These are phyloP conservation scores for Ictalurus punctatus DNA, from an alignment of 2,113 vertebrate species.

Conservation along the genomic window DNA sequence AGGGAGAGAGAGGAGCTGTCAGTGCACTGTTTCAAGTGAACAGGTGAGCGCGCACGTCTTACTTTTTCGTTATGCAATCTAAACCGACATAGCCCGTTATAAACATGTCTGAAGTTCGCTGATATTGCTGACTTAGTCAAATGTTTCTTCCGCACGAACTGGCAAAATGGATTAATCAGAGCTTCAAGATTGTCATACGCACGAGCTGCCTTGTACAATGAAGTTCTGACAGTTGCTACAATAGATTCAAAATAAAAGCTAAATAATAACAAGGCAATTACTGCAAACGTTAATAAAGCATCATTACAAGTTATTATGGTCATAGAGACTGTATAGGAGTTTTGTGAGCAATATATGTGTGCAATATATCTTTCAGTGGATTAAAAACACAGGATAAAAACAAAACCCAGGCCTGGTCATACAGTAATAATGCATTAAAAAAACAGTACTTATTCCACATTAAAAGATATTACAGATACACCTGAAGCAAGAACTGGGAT, in stretches of 20 bases:
- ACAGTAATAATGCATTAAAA: not conserved
- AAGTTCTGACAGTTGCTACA: not conserved
- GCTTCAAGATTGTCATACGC: not conserved
- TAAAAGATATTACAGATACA: not conserved
- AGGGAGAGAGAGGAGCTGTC: not conserved
- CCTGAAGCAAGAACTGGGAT: not conserved
- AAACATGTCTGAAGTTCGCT: not conserved
- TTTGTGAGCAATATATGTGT: not conserved
- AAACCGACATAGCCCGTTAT: not conserved
- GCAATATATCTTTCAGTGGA: not conserved
- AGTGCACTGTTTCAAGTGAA: not conserved
- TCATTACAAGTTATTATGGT: not conserved
- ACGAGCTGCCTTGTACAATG: not conserved
- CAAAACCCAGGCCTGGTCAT: not conserved
- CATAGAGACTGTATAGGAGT: not conserved
- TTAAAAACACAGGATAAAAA: not conserved
- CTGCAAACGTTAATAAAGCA: too few relatives aligned
- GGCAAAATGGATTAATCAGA: not conserved
- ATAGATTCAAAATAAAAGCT: not conserved
- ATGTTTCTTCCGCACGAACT: not conserved
- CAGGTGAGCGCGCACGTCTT: constrained; percentile 9
- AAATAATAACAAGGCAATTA: not conserved
- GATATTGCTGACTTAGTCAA: not conserved
- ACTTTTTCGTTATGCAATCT: not conserved
- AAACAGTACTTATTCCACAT: not conserved